Conservation (phyloP, 2,888 invertebrate genomes). For the Cryptophagus acutangulus region DNA sequence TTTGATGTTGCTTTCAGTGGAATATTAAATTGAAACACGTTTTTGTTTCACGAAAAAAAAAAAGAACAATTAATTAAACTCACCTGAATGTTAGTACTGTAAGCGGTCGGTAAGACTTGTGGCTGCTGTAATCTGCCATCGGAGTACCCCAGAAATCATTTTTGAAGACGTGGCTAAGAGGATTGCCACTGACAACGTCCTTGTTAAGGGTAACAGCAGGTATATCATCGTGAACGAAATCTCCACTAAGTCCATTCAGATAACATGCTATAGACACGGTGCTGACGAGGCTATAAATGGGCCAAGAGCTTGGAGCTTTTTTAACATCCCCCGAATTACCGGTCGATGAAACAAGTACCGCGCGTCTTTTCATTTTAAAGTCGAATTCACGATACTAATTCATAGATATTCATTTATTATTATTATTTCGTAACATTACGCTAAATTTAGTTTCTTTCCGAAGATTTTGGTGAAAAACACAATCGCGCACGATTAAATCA, state of each 20-base stretch:
- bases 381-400: too few relatives aligned
- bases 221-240: conserved; percentile 86
- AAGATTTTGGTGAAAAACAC: too few relatives aligned
- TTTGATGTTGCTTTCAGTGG: too few relatives aligned
- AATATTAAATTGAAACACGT: too few relatives aligned
- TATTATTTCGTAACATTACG: too few relatives aligned
- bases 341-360: neutral
- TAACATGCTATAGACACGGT: conserved; percentile 66
- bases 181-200: conserved; percentile 68
- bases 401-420: too few relatives aligned
- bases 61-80: conserved; percentile 40
- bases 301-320: conserved; percentile 53
- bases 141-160: conserved; percentile 91
- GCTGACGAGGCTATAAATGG: conserved; percentile 59
- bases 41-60: neutral
- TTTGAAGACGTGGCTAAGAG: conserved; percentile 59
- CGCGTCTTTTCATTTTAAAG: neutral
- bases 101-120: conserved; percentile 82
- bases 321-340: conserved; percentile 35
- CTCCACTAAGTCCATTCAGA: conserved; percentile 69
- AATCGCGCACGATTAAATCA: conserved; percentile 26
- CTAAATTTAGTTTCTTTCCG: too few relatives aligned
- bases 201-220: conserved; percentile 77
- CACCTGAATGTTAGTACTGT: conserved; percentile 82
- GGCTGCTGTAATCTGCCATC: conserved; percentile 75